Evolutionary conservation across 1,140 invertebrate genomes (phyloP).

Genomic region (Protaetia brevitarsis): DNA sequence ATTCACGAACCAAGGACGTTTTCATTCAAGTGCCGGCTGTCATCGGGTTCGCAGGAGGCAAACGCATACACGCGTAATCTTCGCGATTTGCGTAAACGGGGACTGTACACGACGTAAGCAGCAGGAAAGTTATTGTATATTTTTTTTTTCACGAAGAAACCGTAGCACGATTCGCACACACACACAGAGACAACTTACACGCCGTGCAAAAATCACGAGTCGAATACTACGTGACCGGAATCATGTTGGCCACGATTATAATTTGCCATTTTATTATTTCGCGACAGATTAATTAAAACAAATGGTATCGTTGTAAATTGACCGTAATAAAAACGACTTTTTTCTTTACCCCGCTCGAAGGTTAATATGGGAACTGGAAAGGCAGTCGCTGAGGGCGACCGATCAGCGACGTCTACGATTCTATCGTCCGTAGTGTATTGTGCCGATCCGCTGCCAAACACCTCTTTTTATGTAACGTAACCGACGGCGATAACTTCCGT

Average conservation of each 20-base stretch:
- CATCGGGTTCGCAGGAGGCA: constrained; percentile 3
- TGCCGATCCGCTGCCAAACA: constrained; percentile 12
- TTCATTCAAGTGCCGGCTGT: constrained; percentile 8
- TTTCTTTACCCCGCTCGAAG: neutral
- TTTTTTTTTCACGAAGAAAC: no score
- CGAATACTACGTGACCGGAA: constrained; percentile 3
- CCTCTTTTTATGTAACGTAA: constrained; percentile 1
- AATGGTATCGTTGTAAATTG: neutral
- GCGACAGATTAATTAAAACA: neutral
- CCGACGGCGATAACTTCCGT: constrained; percentile 14
- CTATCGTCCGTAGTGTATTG: no score
- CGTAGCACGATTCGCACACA: no score
- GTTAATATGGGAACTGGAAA: neutral
- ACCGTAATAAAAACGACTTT: no score
- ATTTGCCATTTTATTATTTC: constrained; percentile 10
- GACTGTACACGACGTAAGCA: no score
- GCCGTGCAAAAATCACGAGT: constrained; percentile 8
- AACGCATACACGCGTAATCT: neutral
- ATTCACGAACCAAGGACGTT: constrained; percentile 10
- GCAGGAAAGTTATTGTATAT: no score
- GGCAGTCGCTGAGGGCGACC: neutral
- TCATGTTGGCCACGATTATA: constrained; percentile 8
- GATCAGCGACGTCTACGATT: no score
- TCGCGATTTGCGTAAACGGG: constrained; percentile 6
- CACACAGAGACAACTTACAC: no score